phyloP scores from a whole-genome alignment of 1,140 invertebrate genomes.

The Caenorhabditis remanei region DNA sequence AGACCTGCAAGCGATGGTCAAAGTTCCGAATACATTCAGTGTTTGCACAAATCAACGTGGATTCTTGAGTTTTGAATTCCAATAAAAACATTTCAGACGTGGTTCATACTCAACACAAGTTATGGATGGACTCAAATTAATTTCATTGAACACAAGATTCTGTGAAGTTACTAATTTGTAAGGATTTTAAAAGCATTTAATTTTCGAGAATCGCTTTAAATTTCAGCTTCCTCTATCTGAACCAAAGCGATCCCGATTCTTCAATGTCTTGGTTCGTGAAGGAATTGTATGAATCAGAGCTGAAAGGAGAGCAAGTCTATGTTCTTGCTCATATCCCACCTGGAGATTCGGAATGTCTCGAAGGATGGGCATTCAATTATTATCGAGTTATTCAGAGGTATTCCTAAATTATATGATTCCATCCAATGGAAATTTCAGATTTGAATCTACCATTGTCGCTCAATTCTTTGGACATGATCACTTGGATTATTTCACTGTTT shows the following conservation, averaged over 20 bases:
- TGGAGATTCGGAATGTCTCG: slow-evolving; percentile 81
- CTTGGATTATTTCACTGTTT: slow-evolving; percentile 91
- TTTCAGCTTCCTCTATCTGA: slow-evolving; percentile 94
- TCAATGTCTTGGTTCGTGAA: slow-evolving; percentile 95
- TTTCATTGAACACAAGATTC: slow-evolving; percentile 75
- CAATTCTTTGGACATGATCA: slow-evolving; percentile 97
- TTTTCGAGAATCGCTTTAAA: no score
- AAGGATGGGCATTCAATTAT: slow-evolving; percentile 81
- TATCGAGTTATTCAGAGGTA: slow-evolving; percentile 81
- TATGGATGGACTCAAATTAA: slow-evolving; percentile 68
- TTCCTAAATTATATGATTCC: no score
- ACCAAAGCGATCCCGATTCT: slow-evolving; percentile 93
- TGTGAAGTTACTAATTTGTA: slow-evolving; percentile 77
- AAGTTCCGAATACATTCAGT: slow-evolving; percentile 84
- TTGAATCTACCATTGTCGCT: slow-evolving; percentile 89
- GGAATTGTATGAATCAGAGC: slow-evolving; percentile 89
- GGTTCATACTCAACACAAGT: slow-evolving; percentile 72
- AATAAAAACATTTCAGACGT: slow-evolving; percentile 68
- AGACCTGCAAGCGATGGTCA: slow-evolving; percentile 94
- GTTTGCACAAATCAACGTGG: slow-evolving; percentile 96
- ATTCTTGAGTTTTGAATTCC: slow-evolving; percentile 82
- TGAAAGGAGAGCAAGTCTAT: slow-evolving; percentile 93
- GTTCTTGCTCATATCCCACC: slow-evolving; percentile 95
- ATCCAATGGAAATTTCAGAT: slow-evolving; percentile 79
- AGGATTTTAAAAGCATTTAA: background rate